Conservation (phyloP, 2,888 invertebrate genomes). For the Acronicta alni region DNA sequence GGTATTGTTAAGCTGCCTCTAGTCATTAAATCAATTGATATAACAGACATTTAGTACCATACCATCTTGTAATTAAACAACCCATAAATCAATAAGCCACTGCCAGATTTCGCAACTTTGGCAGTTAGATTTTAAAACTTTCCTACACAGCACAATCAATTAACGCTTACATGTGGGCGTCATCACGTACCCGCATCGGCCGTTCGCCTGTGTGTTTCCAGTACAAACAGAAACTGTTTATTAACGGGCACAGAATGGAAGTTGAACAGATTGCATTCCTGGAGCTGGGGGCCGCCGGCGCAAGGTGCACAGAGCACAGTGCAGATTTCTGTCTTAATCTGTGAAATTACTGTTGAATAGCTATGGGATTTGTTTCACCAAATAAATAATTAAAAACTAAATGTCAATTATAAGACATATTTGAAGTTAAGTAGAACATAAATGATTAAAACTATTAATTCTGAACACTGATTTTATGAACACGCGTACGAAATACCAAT, state of each 20-base stretch:
- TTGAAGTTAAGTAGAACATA: too few relatives aligned
- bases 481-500: too few relatives aligned
- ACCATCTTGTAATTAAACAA: conserved; percentile 6
- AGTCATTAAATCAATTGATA: background rate
- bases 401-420: too few relatives aligned
- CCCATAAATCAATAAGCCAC: conserved; percentile 33
- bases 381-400: too few relatives aligned
- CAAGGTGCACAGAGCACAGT: background rate
- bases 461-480: too few relatives aligned
- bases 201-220: background rate
- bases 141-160: conserved; percentile 2
- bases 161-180: conserved; percentile 1
- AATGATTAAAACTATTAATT: too few relatives aligned
- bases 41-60: background rate
- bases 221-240: conserved; percentile 11
- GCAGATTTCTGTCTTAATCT: background rate
- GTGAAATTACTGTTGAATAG: conserved; percentile 9
- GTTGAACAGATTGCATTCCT: conserved; percentile 3
- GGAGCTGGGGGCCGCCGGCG: background rate
- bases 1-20: background rate
- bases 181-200: conserved; percentile 7
- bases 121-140: conserved; percentile 28
- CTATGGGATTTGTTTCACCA: too few relatives aligned
- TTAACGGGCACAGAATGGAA: conserved; percentile 8
- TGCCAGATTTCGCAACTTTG: conserved; percentile 23